A percentile compares a stretch with the other conserved stretches of the same genome.
Conservation (phyloP, 37 sponge, comb jelly and placozoan species). For the Halisarca cf. caerulea region DNA sequence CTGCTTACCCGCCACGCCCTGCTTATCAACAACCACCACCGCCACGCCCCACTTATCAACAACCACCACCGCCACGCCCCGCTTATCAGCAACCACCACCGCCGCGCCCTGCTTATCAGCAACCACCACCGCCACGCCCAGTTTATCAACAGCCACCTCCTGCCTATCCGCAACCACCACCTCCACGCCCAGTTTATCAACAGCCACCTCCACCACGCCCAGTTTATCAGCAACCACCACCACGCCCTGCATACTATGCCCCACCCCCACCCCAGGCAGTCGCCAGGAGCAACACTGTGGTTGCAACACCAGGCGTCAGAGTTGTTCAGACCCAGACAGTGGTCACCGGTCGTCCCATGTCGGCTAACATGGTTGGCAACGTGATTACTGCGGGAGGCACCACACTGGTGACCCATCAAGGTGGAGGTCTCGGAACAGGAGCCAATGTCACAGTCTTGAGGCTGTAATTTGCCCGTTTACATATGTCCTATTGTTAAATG, state of each 20-base stretch:
- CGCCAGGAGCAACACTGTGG: not conserved
- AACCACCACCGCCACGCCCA: not conserved
- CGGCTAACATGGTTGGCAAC: too few species aligned
- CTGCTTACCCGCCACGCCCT: not conserved
- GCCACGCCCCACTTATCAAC: not conserved
- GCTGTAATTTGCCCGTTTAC: too few species aligned
- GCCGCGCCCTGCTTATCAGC: not conserved
- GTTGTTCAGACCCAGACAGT: not conserved
- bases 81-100: not conserved
- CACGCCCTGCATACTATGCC: not conserved
- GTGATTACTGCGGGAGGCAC: too few species aligned
- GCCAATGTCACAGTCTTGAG: too few species aligned
- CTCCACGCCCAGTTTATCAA: not conserved
- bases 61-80: slow-evolving; percentile 10
- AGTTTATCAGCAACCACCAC: not conserved
- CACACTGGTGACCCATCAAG: too few species aligned
- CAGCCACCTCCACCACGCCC: slow-evolving; percentile 14
- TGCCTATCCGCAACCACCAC: not conserved
- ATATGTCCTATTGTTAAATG: too few species aligned
- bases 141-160: not conserved
- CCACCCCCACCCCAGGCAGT: not conserved
- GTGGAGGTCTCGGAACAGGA: too few species aligned
- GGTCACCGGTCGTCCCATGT: too few species aligned
- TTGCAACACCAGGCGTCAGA: not conserved
- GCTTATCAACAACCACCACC: not conserved